Percentiles rank a stretch among this genome's conserved stretches.
Evolutionary conservation across 2,797 vertebrate genomes (phyloP).

Genomic region (Sardinella longiceps): DNA sequence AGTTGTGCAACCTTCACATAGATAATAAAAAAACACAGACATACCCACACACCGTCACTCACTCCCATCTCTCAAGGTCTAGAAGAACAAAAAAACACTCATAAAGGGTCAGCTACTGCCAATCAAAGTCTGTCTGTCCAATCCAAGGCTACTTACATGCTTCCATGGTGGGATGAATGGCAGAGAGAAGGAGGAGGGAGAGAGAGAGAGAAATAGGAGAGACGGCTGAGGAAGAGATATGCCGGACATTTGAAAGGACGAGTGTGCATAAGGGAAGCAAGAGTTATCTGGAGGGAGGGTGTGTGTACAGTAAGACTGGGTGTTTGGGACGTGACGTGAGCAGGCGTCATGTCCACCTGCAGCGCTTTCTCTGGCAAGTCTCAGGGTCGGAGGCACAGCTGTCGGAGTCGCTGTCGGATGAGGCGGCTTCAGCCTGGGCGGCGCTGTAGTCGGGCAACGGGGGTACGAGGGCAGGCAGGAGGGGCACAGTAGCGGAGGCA

Average conservation of each 20-base stretch:
- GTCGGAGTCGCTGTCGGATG: constrained; percentile 74
- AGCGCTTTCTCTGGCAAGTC: constrained; percentile 86
- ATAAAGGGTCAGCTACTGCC: not conserved
- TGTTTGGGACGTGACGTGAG: not conserved
- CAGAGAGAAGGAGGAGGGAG: too few species aligned
- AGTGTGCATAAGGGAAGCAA: not conserved
- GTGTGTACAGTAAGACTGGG: not conserved
- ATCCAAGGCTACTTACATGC: not conserved
- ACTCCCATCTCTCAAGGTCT: not conserved
- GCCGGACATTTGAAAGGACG: not conserved
- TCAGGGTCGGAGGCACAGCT: constrained; percentile 75
- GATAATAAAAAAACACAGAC: not conserved
- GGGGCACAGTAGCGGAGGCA: constrained; percentile 25
- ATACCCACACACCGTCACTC: not conserved
- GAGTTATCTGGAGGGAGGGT: not conserved
- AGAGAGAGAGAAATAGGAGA: too few species aligned
- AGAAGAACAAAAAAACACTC: not conserved
- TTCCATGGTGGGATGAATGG: not conserved
- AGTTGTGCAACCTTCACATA: not conserved
- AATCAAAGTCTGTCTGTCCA: not conserved
- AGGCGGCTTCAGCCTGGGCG: constrained; percentile 45
- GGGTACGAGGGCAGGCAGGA: constrained; percentile 4
- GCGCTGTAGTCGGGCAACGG: not conserved
- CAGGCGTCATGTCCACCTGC: constrained; percentile 82
- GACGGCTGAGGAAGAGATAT: too few species aligned